A percentile compares a stretch with the other conserved stretches of the same genome.
phyloP scores from a whole-genome alignment of 2,888 invertebrate genomes.

The Orthonychiurus folsomi region DNA sequence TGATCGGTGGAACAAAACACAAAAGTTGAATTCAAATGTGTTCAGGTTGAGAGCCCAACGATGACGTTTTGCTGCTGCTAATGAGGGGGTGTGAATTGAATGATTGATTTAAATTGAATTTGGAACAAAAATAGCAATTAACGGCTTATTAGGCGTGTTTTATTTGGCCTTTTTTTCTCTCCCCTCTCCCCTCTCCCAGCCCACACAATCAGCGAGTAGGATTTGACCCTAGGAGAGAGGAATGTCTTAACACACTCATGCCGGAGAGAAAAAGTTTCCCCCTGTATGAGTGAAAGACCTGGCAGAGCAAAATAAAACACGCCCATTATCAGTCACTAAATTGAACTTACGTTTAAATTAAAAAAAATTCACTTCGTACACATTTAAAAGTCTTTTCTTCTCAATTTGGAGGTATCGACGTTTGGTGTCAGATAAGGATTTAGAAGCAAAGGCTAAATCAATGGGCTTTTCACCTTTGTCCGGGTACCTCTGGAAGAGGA shows the following conservation, averaged over 20 bases:
- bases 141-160: too few relatives aligned
- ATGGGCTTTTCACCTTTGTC: constrained; percentile 29
- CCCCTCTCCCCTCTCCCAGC: too few relatives aligned
- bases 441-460: constrained; percentile 36
- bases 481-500: constrained; percentile 40
- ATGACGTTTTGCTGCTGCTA: constrained; percentile 38
- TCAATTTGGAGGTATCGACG: too few relatives aligned
- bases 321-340: constrained; percentile 42
- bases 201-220: too few relatives aligned
- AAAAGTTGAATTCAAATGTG: constrained; percentile 41
- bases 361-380: constrained; percentile 45
- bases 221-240: too few relatives aligned
- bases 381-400: constrained; percentile 43
- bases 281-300: too few relatives aligned
- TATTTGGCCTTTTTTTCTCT: too few relatives aligned
- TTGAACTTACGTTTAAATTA: constrained; percentile 45
- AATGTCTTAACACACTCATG: too few relatives aligned
- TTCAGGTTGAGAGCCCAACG: constrained; percentile 38
- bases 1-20: constrained; percentile 39
- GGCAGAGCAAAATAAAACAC: too few relatives aligned
- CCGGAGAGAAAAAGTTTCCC: too few relatives aligned
- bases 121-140: constrained; percentile 42
- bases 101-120: too few relatives aligned
- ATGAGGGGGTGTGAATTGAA: constrained; percentile 30
- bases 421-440: background rate